Evolutionary conservation across 2,888 invertebrate species (phyloP).

Genomic region (Rotaria sp.): DNA sequence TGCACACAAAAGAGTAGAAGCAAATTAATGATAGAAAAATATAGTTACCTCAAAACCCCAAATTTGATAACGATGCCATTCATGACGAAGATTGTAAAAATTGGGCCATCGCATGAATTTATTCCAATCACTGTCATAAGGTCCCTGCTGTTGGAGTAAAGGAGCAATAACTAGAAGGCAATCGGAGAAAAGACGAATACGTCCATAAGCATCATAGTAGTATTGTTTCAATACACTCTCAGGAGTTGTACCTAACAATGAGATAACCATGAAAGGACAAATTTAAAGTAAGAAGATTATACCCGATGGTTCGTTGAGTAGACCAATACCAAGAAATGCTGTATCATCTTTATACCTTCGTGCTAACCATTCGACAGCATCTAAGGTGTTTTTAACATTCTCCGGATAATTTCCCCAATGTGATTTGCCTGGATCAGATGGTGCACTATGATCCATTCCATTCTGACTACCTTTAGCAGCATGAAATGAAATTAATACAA

Average conservation of each 20-base stretch:
- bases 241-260: background rate
- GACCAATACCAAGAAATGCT: background rate
- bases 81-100: background rate
- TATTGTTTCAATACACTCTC: background rate
- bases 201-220: background rate
- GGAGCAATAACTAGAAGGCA: background rate
- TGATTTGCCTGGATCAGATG: background rate
- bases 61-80: slow-evolving; percentile 6
- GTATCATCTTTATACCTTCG: background rate
- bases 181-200: background rate
- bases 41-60: background rate
- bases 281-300: background rate
- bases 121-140: background rate
- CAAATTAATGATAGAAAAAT: too few species aligned
- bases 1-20: background rate
- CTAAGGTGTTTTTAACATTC: background rate
- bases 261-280: background rate
- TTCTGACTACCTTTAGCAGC: background rate
- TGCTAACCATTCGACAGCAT: background rate
- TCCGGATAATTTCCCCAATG: background rate
- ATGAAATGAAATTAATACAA: background rate
- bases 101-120: background rate
- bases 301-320: background rate
- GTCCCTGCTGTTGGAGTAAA: background rate
- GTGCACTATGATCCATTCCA: background rate